phyloP scores from a whole-genome alignment of 2,113 vertebrate species.

The Theristicus caerulescens region DNA sequence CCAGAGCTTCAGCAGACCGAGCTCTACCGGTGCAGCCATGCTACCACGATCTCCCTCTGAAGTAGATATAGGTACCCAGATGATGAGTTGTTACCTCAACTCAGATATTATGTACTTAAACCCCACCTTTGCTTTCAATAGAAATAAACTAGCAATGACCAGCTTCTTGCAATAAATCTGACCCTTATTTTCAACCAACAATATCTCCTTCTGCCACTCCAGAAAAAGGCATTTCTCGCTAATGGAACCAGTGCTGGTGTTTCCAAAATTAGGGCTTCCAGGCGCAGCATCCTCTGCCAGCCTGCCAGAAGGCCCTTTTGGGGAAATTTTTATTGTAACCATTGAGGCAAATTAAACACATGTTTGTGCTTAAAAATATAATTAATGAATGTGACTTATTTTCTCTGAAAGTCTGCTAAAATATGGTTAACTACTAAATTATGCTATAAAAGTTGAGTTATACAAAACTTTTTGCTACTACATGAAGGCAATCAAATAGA shows the following conservation, averaged over 20 bases:
- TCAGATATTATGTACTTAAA: background rate
- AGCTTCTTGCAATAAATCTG: background rate
- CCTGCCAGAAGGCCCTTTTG: background rate
- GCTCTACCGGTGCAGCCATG: background rate
- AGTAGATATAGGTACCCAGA: background rate
- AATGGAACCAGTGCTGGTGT: accelerated
- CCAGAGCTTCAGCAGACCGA: background rate
- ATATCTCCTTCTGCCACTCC: background rate
- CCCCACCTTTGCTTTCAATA: background rate
- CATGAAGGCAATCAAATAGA: background rate
- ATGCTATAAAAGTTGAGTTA: background rate
- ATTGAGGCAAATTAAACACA: background rate
- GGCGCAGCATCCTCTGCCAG: background rate
- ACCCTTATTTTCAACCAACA: background rate
- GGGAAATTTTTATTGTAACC: background rate
- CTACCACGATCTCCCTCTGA: background rate
- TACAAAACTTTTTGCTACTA: background rate
- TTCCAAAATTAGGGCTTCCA: background rate
- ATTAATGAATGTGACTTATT: background rate
- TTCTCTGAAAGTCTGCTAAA: background rate
- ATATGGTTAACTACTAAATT: background rate
- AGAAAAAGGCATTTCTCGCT: background rate
- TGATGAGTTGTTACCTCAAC: background rate
- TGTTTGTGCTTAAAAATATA: background rate
- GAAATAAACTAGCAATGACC: background rate